phyloP scores from a whole-genome alignment of 2,113 vertebrate species.

The Pitta sordida region DNA sequence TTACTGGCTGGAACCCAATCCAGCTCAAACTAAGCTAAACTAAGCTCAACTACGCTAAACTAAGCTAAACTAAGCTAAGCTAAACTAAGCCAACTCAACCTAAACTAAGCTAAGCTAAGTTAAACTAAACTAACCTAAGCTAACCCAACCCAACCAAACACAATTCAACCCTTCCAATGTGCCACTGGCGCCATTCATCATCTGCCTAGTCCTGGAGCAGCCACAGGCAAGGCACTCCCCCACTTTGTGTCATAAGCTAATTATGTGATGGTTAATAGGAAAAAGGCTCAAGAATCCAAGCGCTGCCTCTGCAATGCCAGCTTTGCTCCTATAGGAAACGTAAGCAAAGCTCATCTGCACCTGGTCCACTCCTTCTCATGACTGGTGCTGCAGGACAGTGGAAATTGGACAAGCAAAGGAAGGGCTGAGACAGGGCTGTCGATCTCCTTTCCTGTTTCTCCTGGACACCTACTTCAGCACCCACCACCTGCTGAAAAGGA shows the following conservation, averaged over 20 bases:
- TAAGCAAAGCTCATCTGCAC: background rate
- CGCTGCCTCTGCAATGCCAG: fast-evolving
- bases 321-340: background rate
- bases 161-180: background rate
- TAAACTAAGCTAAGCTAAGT: background rate
- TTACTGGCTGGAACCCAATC: background rate
- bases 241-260: background rate
- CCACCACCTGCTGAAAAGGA: background rate
- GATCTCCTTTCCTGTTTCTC: background rate
- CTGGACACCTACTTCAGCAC: background rate
- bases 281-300: background rate
- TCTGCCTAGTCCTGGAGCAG: background rate
- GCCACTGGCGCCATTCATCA: background rate
- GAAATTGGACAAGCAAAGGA: background rate
- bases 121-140: fast-evolving
- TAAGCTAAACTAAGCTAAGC: background rate
- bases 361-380: background rate
- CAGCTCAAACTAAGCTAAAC: background rate
- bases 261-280: background rate
- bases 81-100: fast-evolving
- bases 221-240: background rate
- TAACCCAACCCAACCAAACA: background rate
- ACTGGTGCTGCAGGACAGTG: background rate
- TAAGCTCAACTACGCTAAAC: fast-evolving
- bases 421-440: background rate